A percentile compares a stretch with the other conserved stretches of the same genome.
Evolutionary conservation across 2,888 invertebrate species (phyloP).

Genomic region (Drosophila yooni): DNA sequence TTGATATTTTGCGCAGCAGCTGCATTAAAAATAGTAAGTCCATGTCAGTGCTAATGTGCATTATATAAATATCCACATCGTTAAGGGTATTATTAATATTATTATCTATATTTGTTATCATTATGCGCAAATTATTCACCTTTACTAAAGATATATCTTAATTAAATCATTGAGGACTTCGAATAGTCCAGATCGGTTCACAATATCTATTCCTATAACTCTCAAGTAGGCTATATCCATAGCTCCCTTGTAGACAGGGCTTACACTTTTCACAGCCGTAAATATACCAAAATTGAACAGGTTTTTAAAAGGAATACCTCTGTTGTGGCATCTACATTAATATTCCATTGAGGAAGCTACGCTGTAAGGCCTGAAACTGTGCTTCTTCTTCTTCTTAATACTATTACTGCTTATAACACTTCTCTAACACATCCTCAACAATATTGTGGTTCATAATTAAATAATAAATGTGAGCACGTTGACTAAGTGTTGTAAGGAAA

Average conservation of each 20-base stretch:
- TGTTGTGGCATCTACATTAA: background rate
- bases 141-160: background rate
- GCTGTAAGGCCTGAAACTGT: background rate
- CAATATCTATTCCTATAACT: background rate
- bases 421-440: background rate
- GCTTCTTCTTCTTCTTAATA: background rate
- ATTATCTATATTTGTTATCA: background rate
- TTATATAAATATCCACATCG: slow-evolving; percentile 1
- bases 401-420: no score
- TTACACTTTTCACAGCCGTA: background rate
- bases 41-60: slow-evolving; percentile 6
- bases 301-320: background rate
- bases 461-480: background rate
- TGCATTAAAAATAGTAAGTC: slow-evolving; percentile 49
- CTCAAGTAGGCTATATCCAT: background rate
- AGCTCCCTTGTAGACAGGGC: background rate
- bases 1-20: slow-evolving; percentile 82
- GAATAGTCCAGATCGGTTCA: background rate
- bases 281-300: background rate
- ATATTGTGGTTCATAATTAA: background rate
- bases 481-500: background rate
- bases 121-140: background rate
- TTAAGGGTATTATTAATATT: background rate
- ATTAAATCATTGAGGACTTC: background rate
- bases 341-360: background rate